These are phyloP conservation scores for Enteromius anoplus DNA, from an alignment of 2,797 vertebrate species.

Conservation along the genomic window DNA sequence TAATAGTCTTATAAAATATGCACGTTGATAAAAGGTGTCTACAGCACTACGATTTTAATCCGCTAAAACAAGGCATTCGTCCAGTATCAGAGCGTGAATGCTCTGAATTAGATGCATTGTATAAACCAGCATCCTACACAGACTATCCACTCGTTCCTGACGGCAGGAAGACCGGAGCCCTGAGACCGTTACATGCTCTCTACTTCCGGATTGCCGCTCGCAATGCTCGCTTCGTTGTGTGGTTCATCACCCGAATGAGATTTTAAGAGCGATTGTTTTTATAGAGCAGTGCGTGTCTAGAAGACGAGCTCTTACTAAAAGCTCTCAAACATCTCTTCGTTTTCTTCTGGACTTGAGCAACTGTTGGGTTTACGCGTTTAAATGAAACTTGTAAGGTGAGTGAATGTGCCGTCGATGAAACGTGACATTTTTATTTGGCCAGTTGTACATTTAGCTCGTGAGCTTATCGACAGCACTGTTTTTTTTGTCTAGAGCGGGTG, in stretches of 20 bases:
- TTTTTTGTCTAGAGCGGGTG: not conserved
- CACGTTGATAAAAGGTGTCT: not conserved
- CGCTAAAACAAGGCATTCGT: too few species aligned
- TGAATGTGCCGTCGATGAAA: not conserved
- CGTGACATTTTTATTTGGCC: not conserved
- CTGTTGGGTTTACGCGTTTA: conserved; percentile 35
- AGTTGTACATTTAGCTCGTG: too few species aligned
- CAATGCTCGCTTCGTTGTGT: not conserved
- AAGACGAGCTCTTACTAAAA: not conserved
- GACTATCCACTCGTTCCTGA: not conserved
- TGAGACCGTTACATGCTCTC: conserved; percentile 12
- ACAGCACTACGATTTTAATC: rapidly evolving
- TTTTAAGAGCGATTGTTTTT: not conserved
- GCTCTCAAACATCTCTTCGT: not conserved
- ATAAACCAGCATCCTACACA: not conserved
- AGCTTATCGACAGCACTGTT: not conserved
- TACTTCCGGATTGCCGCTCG: conserved; percentile 47
- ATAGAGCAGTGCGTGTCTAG: not conserved
- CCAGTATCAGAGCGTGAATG: not conserved
- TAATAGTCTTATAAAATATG: too few species aligned
- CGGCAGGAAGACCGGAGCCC: not conserved
- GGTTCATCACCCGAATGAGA: not conserved
- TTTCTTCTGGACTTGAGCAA: not conserved
- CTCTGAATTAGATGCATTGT: not conserved
- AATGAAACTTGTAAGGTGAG: conserved; percentile 61